Base-by-base conservation (phyloP, 2,113 vertebrate genomes). In the Nesospiza acunhae region DNA sequence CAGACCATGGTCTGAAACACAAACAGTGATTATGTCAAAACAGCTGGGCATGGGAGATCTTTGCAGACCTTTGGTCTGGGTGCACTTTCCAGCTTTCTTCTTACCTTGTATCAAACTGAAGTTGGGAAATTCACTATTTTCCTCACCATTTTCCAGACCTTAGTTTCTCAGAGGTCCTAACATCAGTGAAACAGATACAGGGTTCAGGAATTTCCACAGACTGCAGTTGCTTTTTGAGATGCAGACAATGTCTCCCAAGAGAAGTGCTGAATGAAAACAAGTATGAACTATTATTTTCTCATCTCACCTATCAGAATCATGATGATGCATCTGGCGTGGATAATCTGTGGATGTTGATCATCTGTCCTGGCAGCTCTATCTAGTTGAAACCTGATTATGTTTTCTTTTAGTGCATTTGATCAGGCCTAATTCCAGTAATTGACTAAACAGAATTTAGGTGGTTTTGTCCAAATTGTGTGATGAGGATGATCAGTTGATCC, bases 241-340 rank as follows among this genome's bases (percentile, higher is more conserved):
- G 44, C 55, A 95, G 87, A 85, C 70, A 81, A 30, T 72, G 59
- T 92, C 44, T 95, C 69, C 53, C 87, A 89, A 91, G 76, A 80
- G 91, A 84, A 33, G 21, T 37, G 56, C 24, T 78, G 69, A 87
- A 79, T 68, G 47, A 72, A 89, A 89, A 78, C 21, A 81, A 64
- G 8, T 37, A 68, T 49, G 52, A 56, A 75, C 31, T 78, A 19
- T 68, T 78, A 74, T 56, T 84, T 93, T 91, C 39, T 78, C 72
- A 87, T 33, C 39, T 20, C 18, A 60, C 18, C 27, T 6, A 0
- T 64, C 59, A 78, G 50, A 63, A 20, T 7, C 73, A 21, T 35
- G 60, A 24, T 60, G 47, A 84, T 66, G 47, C 24, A 47, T 86
- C 46, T 95, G 41, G 30, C 2, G 0, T 56, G 60, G 73, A 77